These are phyloP conservation scores for Cardiocondyla obscurior DNA, from an alignment of 1,140 invertebrate genomes.

Conservation along the genomic window DNA sequence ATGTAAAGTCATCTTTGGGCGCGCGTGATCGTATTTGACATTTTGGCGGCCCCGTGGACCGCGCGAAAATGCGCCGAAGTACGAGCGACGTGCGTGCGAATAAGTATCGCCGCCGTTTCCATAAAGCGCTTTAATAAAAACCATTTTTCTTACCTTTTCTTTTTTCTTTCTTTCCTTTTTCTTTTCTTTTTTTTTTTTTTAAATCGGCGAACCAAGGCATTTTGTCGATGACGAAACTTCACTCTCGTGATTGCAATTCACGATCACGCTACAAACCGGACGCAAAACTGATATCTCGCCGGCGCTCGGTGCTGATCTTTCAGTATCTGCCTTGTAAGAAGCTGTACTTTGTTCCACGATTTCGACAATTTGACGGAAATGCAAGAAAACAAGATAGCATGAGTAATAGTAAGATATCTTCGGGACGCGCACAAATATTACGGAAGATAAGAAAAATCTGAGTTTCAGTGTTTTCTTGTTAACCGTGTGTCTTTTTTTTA, in stretches of 20 bases:
- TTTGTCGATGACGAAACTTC: slow-evolving; percentile 21
- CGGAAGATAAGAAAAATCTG: too few species aligned
- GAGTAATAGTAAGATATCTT: background rate
- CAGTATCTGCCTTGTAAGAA: background rate
- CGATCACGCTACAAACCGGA: slow-evolving; percentile 16
- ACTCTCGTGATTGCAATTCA: background rate
- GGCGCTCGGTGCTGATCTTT: background rate
- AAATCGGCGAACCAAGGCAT: background rate
- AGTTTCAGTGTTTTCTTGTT: background rate
- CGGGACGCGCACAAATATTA: too few species aligned
- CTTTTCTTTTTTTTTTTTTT: too few species aligned
- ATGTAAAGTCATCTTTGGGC: slow-evolving; percentile 42
- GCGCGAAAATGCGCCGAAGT: background rate
- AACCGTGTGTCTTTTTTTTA: background rate
- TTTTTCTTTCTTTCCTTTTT: too few species aligned
- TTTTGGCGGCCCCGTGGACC: slow-evolving; percentile 29
- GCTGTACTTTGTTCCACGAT: background rate
- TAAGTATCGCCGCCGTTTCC: slow-evolving; percentile 10
- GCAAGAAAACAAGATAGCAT: background rate
- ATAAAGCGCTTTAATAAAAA: too few species aligned
- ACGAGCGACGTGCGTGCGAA: background rate
- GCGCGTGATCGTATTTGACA: slow-evolving; percentile 27
- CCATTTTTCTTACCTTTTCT: too few species aligned
- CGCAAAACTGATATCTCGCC: slow-evolving; percentile 1
- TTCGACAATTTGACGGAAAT: background rate